A percentile compares a stretch with the other conserved stretches of the same genome.
Conservation (phyloP, 2,888 invertebrate genomes). For the Spisula solida region DNA sequence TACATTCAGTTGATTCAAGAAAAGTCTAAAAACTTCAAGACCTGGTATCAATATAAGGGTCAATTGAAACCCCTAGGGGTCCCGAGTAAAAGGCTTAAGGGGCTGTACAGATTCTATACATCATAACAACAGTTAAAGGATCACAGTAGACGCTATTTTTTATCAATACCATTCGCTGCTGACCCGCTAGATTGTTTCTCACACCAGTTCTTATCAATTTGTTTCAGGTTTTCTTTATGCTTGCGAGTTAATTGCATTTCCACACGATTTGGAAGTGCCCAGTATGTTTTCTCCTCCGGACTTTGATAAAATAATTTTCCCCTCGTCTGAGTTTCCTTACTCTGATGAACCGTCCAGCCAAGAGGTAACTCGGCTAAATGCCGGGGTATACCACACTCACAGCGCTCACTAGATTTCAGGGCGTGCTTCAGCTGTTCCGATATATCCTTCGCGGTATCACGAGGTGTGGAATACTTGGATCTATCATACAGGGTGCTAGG, state of each 20-base stretch:
- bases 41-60: too few relatives aligned
- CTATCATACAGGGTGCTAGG: constrained; percentile 59
- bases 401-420: constrained; percentile 75
- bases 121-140: not conserved
- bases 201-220: constrained; percentile 57
- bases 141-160: not conserved
- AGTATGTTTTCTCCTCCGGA: constrained; percentile 75
- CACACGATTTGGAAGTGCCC: constrained; percentile 76
- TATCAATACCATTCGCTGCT: not conserved
- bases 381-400: constrained; percentile 81
- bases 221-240: constrained; percentile 65
- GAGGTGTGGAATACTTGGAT: constrained; percentile 62
- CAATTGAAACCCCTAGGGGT: too few relatives aligned
- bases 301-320: constrained; percentile 79
- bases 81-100: too few relatives aligned
- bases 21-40: too few relatives aligned
- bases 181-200: not conserved
- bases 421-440: constrained; percentile 75
- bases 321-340: constrained; percentile 73
- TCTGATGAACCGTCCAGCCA: constrained; percentile 81
- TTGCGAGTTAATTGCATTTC: constrained; percentile 68
- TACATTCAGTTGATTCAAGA: too few relatives aligned
- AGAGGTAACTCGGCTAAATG: constrained; percentile 75
- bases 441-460: constrained; percentile 73
- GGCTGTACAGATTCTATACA: too few relatives aligned